These are phyloP conservation scores for Odontophorus gujanensis DNA, from an alignment of 2,113 vertebrate genomes.

Conservation along the genomic window DNA sequence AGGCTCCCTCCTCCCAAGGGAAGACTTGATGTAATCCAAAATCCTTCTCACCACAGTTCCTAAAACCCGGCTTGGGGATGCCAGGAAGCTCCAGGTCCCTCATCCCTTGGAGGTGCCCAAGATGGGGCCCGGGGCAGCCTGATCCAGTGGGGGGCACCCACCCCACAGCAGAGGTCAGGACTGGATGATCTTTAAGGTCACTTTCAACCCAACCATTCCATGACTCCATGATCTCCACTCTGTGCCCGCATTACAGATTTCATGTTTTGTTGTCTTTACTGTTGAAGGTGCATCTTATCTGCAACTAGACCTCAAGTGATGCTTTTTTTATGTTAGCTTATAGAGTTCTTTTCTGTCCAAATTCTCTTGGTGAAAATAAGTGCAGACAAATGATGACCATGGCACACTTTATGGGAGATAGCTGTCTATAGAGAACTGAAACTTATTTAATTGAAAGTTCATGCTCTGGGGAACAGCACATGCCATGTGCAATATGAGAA, in stretches of 20 bases:
- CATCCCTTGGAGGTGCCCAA: background rate
- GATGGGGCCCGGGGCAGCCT: background rate
- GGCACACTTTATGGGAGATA: background rate
- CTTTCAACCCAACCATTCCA: background rate
- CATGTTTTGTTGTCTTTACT: background rate
- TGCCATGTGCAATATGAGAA: background rate
- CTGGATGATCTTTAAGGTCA: background rate
- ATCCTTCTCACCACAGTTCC: background rate
- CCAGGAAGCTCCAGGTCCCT: background rate
- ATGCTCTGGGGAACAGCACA: background rate
- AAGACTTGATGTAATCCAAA: background rate
- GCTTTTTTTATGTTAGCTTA: background rate
- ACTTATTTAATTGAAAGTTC: background rate
- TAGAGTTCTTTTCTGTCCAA: background rate
- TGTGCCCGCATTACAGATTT: too few species aligned
- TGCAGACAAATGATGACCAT: background rate
- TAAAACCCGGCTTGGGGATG: accelerated
- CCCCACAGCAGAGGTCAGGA: too few species aligned
- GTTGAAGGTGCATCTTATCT: background rate
- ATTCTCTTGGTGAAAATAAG: background rate
- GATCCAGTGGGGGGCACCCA: background rate
- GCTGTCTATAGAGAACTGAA: background rate
- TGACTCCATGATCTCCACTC: accelerated
- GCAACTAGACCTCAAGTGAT: background rate
- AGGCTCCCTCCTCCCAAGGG: background rate